Evolutionary conservation across 2,113 vertebrate species (phyloP), one percentile per base, ranked within the genome.

Genomic region (Urocolius indicus): DNA sequence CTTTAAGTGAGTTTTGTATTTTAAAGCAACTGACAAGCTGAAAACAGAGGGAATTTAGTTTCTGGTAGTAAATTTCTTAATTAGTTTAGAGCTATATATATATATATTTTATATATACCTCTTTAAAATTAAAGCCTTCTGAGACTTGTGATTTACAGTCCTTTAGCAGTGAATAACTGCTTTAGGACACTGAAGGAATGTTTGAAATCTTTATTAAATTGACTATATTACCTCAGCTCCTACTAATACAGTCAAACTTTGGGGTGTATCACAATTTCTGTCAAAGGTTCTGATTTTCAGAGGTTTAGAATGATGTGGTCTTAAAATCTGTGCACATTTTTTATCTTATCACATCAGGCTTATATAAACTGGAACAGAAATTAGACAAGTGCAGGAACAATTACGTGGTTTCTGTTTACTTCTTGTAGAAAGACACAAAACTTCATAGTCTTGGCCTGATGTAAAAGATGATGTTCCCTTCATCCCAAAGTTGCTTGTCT

Each of bases 291-390:
- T 58, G 38, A 52, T 95, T 94, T 97, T 71, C 82, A 90, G 54
- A 34, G 13, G 2, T 87, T 92, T 94, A 88, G 76, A 95, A 91
- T 82, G 92, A 91, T 84, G 41, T 67, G 23, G 13, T 90, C 48
- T 93, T 95, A 94, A 97, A 93, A 92, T 41, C 24, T 92, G 68
- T 79, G 87, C 72, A 80, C 34, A 59, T 84, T 85, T 93, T 93
- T 80, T 46, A 55, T 87, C 59, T 95, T 91, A 95, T 91, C 91
- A 57, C 48, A 90, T 38, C 10, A 26, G 30, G 27, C 27, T 88
- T 88, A 90, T 27, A 84, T 81, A 95, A 88, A 94, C 41, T 90
- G 57, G 36, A 95, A 92, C 16, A 88, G 79, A 95, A 95, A 96
- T 96, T 72, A 86, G 48, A 88, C 46, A 93, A 92, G 67, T 67